Evolutionary conservation across 2,888 invertebrate species (phyloP), one percentile per base, ranked within the genome.

Genomic region (Gibbula magus): DNA sequence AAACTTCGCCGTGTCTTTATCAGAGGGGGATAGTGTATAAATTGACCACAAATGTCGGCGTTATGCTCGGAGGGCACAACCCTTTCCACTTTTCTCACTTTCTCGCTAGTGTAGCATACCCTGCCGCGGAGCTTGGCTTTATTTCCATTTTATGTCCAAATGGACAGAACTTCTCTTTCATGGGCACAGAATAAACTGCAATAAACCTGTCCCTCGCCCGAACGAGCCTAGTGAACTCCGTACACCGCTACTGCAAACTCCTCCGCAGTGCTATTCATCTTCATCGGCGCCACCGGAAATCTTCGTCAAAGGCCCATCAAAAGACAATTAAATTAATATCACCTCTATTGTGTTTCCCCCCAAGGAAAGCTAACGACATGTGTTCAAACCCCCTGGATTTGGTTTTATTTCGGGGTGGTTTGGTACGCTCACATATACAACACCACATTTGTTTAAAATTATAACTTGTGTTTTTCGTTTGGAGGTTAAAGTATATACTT

Each of bases 281-380:
- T 61, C 22, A 61, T 61, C 61, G 61, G 61, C 61, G 61, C 29
- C 61, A 61, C 61, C 61, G 61, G 61, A 61, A 61, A 61, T 61
- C 61, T 61, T 61, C 61, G 61, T 61, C 61, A 61, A 61, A 61
- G 29, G 29, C 61, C 61, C 61, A 61, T 61, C 61, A 61, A 61
- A 61, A 61, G 61, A 61, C 61, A 61, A 61, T 61, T 61, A 61
- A 61, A 61, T 61, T 61, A 61, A 61, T 61, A 61, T 61, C 61
- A 29, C 25, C 25, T 61, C 22, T 29, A 61, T 61, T 61, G 61
- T 61, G 29, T 29, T 25, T 29, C 61, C 25, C n/a, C 29, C 29
- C 13, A 29, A 29, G 29, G 61, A 61, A 61, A 61, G 61, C 61
- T 61, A 25, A 29, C 61, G 25, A 61, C 61, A 61, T 61, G 61